Percentiles rank a stretch among this genome's conserved stretches.
phyloP scores from a whole-genome alignment of 2,113 vertebrate species.

The Cheirogaleus medius region DNA sequence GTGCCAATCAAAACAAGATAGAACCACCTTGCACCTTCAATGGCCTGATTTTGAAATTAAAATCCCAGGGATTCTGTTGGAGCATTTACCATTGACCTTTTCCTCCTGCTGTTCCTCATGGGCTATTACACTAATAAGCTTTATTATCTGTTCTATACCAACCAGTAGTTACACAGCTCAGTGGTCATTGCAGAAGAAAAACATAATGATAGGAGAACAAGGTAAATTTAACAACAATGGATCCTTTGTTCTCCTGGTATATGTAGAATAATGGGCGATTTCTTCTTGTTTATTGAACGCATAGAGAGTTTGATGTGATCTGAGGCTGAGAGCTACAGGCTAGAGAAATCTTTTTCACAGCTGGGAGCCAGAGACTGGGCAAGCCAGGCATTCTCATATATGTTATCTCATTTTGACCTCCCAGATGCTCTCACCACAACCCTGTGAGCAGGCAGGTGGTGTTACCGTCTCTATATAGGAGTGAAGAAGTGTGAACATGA shows the following conservation, averaged over 20 bases:
- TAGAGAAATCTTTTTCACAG: conserved; percentile 6
- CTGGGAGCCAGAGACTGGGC: background rate
- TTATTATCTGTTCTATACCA: conserved; percentile 80
- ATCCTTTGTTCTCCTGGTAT: conserved; percentile 78
- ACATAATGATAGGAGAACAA: conserved; percentile 77
- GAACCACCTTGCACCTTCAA: background rate
- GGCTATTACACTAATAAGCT: conserved; percentile 83
- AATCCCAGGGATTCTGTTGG: background rate
- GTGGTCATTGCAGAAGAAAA: conserved; percentile 67
- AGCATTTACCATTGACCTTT: conserved; percentile 59
- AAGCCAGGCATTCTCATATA: accelerated
- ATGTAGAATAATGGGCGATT: conserved; percentile 76
- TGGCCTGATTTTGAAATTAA: conserved; percentile 27
- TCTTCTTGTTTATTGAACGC: conserved; percentile 81
- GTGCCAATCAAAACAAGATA: conserved; percentile 6
- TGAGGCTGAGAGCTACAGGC: background rate
- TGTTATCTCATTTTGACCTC: accelerated
- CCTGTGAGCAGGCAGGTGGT: background rate
- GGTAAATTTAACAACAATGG: conserved; percentile 83
- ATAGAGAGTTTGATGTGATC: conserved; percentile 72
- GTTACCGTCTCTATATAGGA: accelerated
- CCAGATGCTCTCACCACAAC: background rate
- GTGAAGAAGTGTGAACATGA: background rate
- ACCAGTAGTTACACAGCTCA: conserved; percentile 74
- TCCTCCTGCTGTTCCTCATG: conserved; percentile 64